Evolutionary conservation across 2,113 vertebrate genomes (phyloP), one percentile per base, ranked within the genome.

Genomic region (Anarhynchus alexandrinus): DNA sequence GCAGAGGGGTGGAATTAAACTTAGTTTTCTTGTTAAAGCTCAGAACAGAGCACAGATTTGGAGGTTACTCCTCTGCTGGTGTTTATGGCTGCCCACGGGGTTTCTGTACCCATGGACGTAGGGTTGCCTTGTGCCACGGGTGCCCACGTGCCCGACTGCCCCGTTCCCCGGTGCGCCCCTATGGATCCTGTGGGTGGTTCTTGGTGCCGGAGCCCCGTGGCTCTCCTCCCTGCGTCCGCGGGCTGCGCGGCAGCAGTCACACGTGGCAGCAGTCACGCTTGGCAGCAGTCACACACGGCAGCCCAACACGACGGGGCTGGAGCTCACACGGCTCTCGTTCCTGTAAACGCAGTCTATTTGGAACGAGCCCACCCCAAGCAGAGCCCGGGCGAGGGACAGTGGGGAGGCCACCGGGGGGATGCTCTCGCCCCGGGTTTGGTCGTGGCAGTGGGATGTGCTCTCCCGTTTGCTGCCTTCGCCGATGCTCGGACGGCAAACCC

Each of bases 401-500:
- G 5, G 12, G 69, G 47, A 15, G 26, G 54, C 25, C 42, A 13
- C 40, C 5, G 2, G 23, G 77, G 49, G 49, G 32, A 18, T 29
- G 65, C 10, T 76, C 36, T 51, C 4, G 1, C 38, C 38, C 47
- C 4, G 3, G 29, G 18, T 27, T 25, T 7, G 20, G 19, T 12
- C 2, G 0, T 11, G 4, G 55, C 18, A 32, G 64, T 0, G 34
- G 38, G 47, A 20, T 19, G 62, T 7, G 11, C 30, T 58, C 25
- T 20, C 15, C 72, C 0, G 5, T 49, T 52, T 1, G 3, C 15
- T 4, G 34, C 38, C 51, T 36, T 15, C 2, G 9, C 49, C 9
- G 11, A 29, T 2, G 18, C 51, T 34, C 9, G 3, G 66, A 8
- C 11, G 40, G 40, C 0, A 29, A 59, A 61, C 21, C 59, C 29